A percentile compares a stretch with the other conserved stretches of the same genome.
phyloP scores from a whole-genome alignment of 2,888 invertebrate species.

The Ashinkailepas kermadecensis region DNA sequence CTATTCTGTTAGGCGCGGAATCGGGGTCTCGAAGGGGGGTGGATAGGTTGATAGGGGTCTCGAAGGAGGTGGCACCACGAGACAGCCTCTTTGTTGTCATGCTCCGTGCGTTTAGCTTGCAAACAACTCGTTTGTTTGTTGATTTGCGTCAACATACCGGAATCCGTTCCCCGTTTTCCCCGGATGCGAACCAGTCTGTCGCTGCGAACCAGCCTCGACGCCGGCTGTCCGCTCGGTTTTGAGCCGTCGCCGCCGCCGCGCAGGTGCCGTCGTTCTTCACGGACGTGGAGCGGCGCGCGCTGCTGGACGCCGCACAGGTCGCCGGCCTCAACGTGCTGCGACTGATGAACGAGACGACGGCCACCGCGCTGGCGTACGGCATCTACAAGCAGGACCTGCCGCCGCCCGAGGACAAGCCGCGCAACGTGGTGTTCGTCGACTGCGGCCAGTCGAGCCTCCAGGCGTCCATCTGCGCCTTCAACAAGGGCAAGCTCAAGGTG shows the following conservation, averaged over 20 bases:
- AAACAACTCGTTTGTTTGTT: too few species aligned
- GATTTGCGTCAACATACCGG: too few species aligned
- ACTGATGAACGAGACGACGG: conserved; percentile 94
- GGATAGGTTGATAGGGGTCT: too few species aligned
- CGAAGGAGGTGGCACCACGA: too few species aligned
- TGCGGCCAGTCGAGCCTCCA: conserved; percentile 90
- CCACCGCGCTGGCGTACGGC: conserved; percentile 92
- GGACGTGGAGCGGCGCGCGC: conserved; percentile 83
- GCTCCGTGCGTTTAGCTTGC: too few species aligned
- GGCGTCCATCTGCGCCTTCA: conserved; percentile 61
- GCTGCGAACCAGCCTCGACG: too few species aligned
- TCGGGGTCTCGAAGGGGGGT: too few species aligned
- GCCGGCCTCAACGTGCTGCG: conserved; percentile 89
- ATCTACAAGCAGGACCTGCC: conserved; percentile 98
- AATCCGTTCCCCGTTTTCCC: too few species aligned
- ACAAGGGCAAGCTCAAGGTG: conserved; percentile 83
- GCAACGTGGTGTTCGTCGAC: conserved; percentile 93
- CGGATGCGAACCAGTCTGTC: too few species aligned
- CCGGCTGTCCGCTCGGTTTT: too few species aligned
- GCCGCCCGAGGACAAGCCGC: conserved; percentile 73
- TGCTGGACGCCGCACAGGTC: conserved; percentile 84
- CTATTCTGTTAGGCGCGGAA: too few species aligned
- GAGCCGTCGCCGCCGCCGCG: neutral
- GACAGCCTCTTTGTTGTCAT: too few species aligned
- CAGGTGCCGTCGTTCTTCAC: conserved; percentile 84